A percentile compares a stretch with the other conserved stretches of the same genome.
Evolutionary conservation across 2,113 vertebrate species (phyloP).

Genomic region (Nicator chloris): DNA sequence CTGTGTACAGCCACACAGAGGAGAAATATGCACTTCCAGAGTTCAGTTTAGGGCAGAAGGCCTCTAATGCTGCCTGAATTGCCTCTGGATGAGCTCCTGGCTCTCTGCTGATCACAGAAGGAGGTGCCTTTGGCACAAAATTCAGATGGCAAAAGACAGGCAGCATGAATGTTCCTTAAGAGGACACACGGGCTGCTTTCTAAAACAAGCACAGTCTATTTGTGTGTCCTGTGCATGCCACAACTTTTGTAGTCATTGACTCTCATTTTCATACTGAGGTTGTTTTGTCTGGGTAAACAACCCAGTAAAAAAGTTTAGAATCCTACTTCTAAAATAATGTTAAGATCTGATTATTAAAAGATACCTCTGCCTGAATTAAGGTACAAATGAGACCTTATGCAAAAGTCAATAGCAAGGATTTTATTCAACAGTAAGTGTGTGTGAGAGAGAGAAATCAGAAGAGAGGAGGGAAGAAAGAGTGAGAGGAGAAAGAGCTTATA

Average conservation of each 20-base stretch:
- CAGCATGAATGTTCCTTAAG: accelerated
- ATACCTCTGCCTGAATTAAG: not conserved
- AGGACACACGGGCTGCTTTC: not conserved
- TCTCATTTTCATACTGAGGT: not conserved
- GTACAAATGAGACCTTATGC: accelerated
- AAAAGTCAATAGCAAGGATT: not conserved
- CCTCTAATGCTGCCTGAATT: not conserved
- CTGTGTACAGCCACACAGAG: not conserved
- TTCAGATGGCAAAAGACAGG: not conserved
- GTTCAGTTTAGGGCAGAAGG: not conserved
- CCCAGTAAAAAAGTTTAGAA: too few species aligned
- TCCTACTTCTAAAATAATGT: not conserved
- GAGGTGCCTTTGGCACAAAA: not conserved
- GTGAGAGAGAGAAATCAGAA: not conserved
- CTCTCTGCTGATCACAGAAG: not conserved
- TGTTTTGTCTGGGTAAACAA: not conserved
- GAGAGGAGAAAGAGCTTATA: not conserved
- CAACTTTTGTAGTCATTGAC: not conserved
- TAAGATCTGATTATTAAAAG: not conserved
- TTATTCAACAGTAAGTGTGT: not conserved
- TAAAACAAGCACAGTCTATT: not conserved
- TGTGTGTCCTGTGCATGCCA: not conserved
- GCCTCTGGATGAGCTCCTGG: not conserved
- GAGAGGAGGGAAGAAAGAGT: not conserved
- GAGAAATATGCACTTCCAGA: not conserved